Base-by-base conservation (phyloP, 2,113 vertebrate genomes). In the Nasalis larvatus region DNA sequence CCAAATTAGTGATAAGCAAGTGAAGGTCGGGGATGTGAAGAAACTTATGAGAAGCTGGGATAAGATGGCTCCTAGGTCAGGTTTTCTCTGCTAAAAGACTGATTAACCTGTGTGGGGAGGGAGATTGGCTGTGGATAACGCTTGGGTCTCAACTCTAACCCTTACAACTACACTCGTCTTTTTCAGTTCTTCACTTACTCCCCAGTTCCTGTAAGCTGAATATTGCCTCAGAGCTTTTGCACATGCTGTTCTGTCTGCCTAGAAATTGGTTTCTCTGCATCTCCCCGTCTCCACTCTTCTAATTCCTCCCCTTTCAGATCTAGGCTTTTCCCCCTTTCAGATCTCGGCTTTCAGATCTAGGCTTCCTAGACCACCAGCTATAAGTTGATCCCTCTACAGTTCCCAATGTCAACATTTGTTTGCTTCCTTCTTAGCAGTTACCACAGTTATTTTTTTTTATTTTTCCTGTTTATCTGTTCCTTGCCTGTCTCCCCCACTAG, bases 91-190 rank as follows among this genome's bases (percentile, higher is more conserved):
- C 58, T 35, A 40, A 42, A 97, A 81, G 74, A n/a, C 35, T 32
- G 71, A 17, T 47, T 83, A 40, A 49, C 11, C 58, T 18, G 0
- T 30, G 37, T 54, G 13, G 32, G 35, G 37, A 54, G 27, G 12
- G 18, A 45, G 32, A 30, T 21, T 30, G 16, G 12, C 54, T 60
- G 23, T 27, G 78, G 52, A 40, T 25, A n/a, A 32, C 54, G 17
- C 30, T 56, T 42, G 37, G 35, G 27, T 20, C 52, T 47, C 21
- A 84, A 63, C 21, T 27, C 20, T 74, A 81, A 73, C 32, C 45
- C 56, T 78, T 1, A 27, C 23, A 52, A 78, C 18, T 18, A 1
- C 17, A 16, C 18, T 45, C 0, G 0, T 23, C 7, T 0, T 27
- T 73, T 76, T 54, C 42, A 40, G 18, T 30, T 91, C 82, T 88